phyloP scores from a whole-genome alignment of 1,140 invertebrate genomes.

The Prorops nasuta region DNA sequence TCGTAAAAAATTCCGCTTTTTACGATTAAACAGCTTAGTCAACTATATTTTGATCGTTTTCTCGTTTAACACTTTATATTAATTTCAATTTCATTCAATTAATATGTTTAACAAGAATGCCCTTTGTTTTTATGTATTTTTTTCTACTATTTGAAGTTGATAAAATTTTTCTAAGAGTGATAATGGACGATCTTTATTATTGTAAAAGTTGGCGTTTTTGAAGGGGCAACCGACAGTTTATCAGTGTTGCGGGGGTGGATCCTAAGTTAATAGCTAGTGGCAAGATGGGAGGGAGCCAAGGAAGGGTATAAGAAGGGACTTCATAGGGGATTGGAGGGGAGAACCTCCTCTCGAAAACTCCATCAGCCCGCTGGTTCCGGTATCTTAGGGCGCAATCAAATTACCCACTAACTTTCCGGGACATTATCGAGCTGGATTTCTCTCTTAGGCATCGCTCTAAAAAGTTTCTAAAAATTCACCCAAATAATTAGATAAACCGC shows the following conservation, averaged over 20 bases:
- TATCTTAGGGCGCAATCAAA: constrained; percentile 31
- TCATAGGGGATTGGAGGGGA: too few relatives aligned
- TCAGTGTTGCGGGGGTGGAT: constrained; percentile 24
- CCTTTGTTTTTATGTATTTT: too few relatives aligned
- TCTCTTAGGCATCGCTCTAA: constrained; percentile 11
- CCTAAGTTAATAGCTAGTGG: constrained; percentile 28
- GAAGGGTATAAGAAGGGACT: neutral
- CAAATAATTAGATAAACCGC: too few relatives aligned
- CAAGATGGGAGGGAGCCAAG: neutral
- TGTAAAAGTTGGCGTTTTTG: constrained; percentile 6
- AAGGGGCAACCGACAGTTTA: constrained; percentile 16
- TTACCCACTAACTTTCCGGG: constrained; percentile 28
- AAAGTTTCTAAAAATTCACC: too few relatives aligned
- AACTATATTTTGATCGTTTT: too few relatives aligned
- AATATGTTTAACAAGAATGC: too few relatives aligned
- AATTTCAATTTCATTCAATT: too few relatives aligned
- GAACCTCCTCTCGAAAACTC: constrained; percentile 27
- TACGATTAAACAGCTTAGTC: too few relatives aligned
- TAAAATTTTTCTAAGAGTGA: too few relatives aligned
- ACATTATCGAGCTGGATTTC: constrained; percentile 29
- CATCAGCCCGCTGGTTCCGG: constrained; percentile 32
- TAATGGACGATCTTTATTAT: neutral
- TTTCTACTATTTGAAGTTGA: too few relatives aligned
- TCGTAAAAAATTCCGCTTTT: too few relatives aligned
- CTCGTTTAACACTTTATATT: too few relatives aligned